Conservation (phyloP, 2,113 vertebrate genomes). For the Ophiodon elongatus region DNA sequence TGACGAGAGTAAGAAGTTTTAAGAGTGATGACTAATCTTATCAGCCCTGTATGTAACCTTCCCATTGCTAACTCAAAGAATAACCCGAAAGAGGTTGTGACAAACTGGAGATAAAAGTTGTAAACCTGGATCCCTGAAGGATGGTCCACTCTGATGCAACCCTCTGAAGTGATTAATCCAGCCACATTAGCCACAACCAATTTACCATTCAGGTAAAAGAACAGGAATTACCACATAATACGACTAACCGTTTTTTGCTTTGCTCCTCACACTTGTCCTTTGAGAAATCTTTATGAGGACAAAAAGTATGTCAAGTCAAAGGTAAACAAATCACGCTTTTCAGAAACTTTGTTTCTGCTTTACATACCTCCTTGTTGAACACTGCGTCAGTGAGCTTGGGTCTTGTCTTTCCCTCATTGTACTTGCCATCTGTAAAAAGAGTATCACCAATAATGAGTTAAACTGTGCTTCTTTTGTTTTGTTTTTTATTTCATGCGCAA, state of each 20-base stretch:
- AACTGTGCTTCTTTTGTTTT: background rate
- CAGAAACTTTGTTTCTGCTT: background rate
- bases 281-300: slow-evolving; percentile 59
- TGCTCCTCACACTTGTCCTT: slow-evolving; percentile 78
- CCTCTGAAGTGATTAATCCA: background rate
- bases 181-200: background rate
- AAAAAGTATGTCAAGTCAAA: slow-evolving; percentile 16
- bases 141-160: background rate
- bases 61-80: background rate
- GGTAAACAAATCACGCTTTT: background rate
- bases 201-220: background rate
- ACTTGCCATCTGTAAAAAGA: slow-evolving; percentile 73
- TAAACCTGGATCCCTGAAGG: slow-evolving; percentile 26
- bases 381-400: slow-evolving; percentile 82
- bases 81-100: background rate
- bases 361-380: slow-evolving; percentile 79
- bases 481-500: background rate
- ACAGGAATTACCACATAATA: background rate
- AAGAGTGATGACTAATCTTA: background rate
- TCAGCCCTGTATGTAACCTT: background rate
- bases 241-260: slow-evolving; percentile 74
- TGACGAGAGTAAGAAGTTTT: background rate
- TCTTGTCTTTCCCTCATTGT: slow-evolving; percentile 77
- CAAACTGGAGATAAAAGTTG: slow-evolving; percentile 23
- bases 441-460: background rate